Evolutionary conservation across 1,140 invertebrate species (phyloP).

Genomic region (Drosophila takahashii): DNA sequence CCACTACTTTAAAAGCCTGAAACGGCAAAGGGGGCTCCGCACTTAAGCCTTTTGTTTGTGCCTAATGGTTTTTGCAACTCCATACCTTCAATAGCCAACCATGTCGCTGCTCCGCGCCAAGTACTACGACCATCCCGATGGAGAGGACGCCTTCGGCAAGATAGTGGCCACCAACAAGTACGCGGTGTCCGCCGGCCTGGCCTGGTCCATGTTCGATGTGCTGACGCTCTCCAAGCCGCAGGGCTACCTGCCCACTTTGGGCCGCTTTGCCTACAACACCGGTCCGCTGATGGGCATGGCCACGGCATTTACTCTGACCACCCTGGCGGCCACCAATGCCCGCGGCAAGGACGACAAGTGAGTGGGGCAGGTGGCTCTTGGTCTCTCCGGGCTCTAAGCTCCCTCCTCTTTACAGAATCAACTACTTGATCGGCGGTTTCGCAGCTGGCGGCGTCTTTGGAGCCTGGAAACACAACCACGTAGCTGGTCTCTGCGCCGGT

Average conservation of each 20-base stretch:
- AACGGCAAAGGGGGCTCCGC: neutral
- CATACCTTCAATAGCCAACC: constrained; percentile 28
- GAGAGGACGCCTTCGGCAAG: constrained; percentile 88
- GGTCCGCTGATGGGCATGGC: constrained; percentile 88
- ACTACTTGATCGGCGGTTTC: constrained; percentile 87
- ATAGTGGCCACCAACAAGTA: constrained; percentile 87
- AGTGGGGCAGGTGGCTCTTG: constrained; percentile 10
- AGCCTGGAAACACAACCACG: constrained; percentile 85
- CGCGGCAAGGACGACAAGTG: constrained; percentile 88
- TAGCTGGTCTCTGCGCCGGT: constrained; percentile 66
- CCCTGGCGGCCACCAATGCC: constrained; percentile 86
- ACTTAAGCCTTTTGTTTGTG: neutral
- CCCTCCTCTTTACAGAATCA: constrained; percentile 75
- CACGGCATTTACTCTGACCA: constrained; percentile 87
- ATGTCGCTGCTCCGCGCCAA: constrained; percentile 79
- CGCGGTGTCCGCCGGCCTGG: constrained; percentile 85
- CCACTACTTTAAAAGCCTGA: neutral
- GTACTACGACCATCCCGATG: constrained; percentile 91
- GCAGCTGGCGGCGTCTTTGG: constrained; percentile 87
- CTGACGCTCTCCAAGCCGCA: constrained; percentile 86
- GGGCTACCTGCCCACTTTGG: constrained; percentile 85
- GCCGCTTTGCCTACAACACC: constrained; percentile 86
- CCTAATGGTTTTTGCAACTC: constrained; percentile 27
- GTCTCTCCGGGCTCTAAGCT: neutral
- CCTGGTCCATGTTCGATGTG: constrained; percentile 86